phyloP scores from a whole-genome alignment of 2,888 invertebrate genomes.

The Trileptium ribeirensis region DNA sequence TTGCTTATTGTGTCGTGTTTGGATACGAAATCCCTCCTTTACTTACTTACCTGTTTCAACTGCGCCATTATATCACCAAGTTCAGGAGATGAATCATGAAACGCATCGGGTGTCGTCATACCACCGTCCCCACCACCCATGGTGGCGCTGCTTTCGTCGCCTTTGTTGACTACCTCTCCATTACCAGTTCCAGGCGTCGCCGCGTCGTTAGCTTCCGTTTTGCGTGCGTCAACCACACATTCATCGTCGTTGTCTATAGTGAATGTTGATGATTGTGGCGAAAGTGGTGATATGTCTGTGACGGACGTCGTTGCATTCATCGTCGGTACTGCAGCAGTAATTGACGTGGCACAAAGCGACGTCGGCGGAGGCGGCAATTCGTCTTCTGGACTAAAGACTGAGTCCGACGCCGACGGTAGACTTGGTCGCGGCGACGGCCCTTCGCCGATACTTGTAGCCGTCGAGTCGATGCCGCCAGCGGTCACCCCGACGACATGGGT shows the following conservation, averaged over 20 bases:
- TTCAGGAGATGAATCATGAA: constrained; percentile 10
- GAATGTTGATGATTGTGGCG: neutral
- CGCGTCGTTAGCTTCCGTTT: neutral
- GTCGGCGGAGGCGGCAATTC: neutral
- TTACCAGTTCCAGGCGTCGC: too few species aligned
- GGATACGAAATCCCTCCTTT: too few species aligned
- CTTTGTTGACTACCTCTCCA: too few species aligned
- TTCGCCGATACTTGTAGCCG: neutral
- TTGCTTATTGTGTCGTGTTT: too few species aligned
- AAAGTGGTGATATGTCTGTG: too few species aligned
- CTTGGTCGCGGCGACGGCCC: constrained; percentile 16
- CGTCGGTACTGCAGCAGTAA: neutral
- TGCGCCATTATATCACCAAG: constrained; percentile 25
- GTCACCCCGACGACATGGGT: neutral
- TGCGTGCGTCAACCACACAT: neutral
- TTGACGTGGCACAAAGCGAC: neutral
- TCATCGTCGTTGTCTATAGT: neutral
- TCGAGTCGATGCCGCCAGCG: neutral
- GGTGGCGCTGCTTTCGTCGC: neutral
- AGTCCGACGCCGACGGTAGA: constrained; percentile 15
- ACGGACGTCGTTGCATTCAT: neutral
- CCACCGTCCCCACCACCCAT: neutral
- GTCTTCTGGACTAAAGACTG: constrained; percentile 17
- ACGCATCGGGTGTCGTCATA: constrained; percentile 6
- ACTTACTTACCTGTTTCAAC: constrained; percentile 21